Evolutionary conservation across 2,888 invertebrate species (phyloP).

Genomic region (Pharmacophagus antenor): DNA sequence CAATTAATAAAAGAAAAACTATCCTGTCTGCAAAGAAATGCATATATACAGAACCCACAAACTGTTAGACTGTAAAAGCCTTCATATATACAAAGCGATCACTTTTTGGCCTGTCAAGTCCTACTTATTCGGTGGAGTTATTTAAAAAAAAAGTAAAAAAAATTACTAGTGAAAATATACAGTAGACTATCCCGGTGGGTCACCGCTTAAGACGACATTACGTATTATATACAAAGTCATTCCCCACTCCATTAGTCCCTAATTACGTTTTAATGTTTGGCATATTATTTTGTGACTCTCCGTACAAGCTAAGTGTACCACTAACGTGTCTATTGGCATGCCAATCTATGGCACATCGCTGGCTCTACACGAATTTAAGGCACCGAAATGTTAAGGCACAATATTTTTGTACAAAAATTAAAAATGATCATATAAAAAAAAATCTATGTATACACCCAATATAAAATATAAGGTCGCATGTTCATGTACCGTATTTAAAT

Average conservation of each 20-base stretch:
- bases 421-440: constrained; percentile 36
- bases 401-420: constrained; percentile 39
- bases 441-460: constrained; percentile 33
- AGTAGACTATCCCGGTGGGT: constrained; percentile 71
- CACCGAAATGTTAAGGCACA: constrained; percentile 66
- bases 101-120: constrained; percentile 72
- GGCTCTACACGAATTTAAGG: constrained; percentile 44
- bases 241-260: constrained; percentile 50
- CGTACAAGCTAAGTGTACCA: constrained; percentile 69
- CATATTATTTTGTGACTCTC: constrained; percentile 77
- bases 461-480: constrained; percentile 34
- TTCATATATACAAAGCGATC: constrained; percentile 70
- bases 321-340: constrained; percentile 45
- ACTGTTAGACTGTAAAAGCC: constrained; percentile 43
- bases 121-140: constrained; percentile 64
- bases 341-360: constrained; percentile 34
- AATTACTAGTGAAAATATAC: constrained; percentile 44
- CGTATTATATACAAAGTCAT: constrained; percentile 54
- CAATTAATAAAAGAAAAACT: neutral
- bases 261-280: constrained; percentile 71
- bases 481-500: constrained; percentile 15
- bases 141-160: constrained; percentile 39
- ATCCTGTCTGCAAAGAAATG: constrained; percentile 26
- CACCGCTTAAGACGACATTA: constrained; percentile 50
- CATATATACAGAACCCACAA: constrained; percentile 33